Conservation (phyloP, 2,113 vertebrate genomes). For the Pseudorhombus dupliciocellatus region DNA sequence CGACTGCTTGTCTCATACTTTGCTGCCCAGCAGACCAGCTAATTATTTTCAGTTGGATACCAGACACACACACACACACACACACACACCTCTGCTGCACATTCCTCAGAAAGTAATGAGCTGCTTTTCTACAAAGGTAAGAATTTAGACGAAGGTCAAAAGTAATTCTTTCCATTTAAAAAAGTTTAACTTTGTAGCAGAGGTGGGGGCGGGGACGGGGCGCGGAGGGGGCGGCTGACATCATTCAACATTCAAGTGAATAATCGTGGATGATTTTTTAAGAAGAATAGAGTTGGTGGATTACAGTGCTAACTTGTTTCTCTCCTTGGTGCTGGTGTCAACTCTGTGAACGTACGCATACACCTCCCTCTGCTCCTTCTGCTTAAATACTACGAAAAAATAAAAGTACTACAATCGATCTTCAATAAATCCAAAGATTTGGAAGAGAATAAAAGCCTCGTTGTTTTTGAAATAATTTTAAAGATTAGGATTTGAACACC, state of each 20-base stretch:
- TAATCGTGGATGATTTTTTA: slow-evolving; percentile 22
- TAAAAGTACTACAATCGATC: too few species aligned
- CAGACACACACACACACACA: slow-evolving; percentile 39
- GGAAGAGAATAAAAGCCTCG: too few species aligned
- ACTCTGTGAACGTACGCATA: too few species aligned
- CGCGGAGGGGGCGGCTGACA: slow-evolving; percentile 27
- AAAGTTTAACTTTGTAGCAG: slow-evolving; percentile 41
- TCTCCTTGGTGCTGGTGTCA: too few species aligned
- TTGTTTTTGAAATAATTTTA: too few species aligned
- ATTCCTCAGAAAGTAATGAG: slow-evolving; percentile 68
- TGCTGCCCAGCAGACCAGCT: slow-evolving; percentile 61
- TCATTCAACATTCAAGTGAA: slow-evolving; percentile 11
- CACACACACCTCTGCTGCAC: slow-evolving; percentile 57
- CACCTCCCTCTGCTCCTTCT: too few species aligned
- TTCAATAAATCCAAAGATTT: too few species aligned
- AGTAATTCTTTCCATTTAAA: slow-evolving; percentile 37
- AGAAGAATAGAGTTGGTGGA: not conserved
- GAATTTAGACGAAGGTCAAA: slow-evolving; percentile 50
- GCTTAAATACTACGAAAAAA: too few species aligned
- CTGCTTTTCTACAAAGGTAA: slow-evolving; percentile 58
- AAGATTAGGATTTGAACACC: too few species aligned
- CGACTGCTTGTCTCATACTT: slow-evolving; percentile 35
- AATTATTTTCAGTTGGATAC: slow-evolving; percentile 69
- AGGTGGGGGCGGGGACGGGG: not conserved
- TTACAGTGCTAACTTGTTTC: not conserved